A percentile compares a stretch with the other conserved stretches of the same genome.
Conservation (phyloP, 2,113 vertebrate species). For the Ahaetulla prasina region DNA sequence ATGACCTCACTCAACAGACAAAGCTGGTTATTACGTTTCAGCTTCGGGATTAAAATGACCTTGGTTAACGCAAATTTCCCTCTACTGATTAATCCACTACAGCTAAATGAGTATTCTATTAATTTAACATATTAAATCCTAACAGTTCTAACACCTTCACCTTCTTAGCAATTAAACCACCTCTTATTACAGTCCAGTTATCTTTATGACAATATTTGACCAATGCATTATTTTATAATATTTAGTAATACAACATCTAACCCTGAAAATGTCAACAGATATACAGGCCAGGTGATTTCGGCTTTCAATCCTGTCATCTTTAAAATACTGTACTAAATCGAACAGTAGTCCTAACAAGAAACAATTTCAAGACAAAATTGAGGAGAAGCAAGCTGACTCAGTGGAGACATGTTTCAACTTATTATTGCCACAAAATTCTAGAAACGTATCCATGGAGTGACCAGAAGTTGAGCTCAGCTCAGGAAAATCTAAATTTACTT, state of each 20-base stretch:
- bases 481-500: not conserved
- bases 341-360: not conserved
- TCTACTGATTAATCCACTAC: not conserved
- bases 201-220: not conserved
- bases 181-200: not conserved
- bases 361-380: not conserved
- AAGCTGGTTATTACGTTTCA: not conserved
- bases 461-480: not conserved
- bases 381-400: not conserved
- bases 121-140: not conserved
- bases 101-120: not conserved
- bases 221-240: not conserved
- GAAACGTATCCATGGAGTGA: not conserved
- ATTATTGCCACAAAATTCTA: not conserved
- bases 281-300: slow-evolving; percentile 5
- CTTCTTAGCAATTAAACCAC: not conserved
- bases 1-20: not conserved
- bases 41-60: not conserved
- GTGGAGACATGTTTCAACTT: slow-evolving; percentile 1
- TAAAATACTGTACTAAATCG: not conserved
- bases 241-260: not conserved
- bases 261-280: not conserved
- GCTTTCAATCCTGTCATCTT: not conserved
- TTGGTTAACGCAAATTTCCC: not conserved
- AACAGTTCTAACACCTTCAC: not conserved